Conservation (phyloP, 2,113 vertebrate species). For the Sturnira hondurensis region DNA sequence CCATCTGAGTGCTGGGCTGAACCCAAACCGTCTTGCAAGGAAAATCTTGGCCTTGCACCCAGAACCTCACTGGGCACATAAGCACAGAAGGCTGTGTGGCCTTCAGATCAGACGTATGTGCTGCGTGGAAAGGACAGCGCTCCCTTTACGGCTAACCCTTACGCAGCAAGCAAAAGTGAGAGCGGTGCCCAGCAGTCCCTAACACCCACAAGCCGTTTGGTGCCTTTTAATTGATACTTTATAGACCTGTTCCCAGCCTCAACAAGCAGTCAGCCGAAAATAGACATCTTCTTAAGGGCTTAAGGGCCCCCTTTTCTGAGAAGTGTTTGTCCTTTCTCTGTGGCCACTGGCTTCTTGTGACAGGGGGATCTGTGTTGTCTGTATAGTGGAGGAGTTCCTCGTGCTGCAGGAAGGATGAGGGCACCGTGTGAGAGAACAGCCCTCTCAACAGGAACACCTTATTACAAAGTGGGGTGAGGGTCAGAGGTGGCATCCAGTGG, state of each 20-base stretch:
- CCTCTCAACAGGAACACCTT: neutral
- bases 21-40: neutral
- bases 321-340: neutral
- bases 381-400: neutral
- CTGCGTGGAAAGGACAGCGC: neutral
- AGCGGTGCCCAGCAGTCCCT: neutral
- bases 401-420: neutral
- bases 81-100: neutral
- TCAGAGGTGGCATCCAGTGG: neutral
- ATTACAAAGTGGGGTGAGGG: neutral
- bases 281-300: neutral
- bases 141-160: neutral
- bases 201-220: neutral
- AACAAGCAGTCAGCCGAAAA: neutral
- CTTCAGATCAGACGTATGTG: neutral
- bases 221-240: neutral
- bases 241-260: neutral
- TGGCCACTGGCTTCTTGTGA: neutral
- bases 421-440: neutral
- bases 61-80: neutral
- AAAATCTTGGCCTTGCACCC: neutral
- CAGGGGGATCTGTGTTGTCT: neutral
- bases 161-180: neutral
- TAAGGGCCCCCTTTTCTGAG: neutral
- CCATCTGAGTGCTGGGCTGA: neutral